Evolutionary conservation across 2,888 invertebrate genomes (phyloP).

Genomic region (Lepidonotus clava): DNA sequence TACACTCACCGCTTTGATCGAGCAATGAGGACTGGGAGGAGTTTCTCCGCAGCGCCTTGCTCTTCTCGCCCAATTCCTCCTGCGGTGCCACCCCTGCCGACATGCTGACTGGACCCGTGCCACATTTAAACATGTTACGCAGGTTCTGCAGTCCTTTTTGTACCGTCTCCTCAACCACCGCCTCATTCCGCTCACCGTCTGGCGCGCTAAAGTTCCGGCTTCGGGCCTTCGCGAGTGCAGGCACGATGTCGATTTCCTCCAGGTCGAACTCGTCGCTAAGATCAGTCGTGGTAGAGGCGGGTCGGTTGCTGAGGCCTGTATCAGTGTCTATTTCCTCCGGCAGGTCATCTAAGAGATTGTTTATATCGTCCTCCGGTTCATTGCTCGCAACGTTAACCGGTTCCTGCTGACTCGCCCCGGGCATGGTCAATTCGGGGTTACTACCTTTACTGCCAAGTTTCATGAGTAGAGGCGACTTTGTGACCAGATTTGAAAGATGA

Average conservation of each 20-base stretch:
- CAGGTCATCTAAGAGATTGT: not conserved
- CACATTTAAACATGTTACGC: not conserved
- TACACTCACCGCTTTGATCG: too few species aligned
- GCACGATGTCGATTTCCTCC: not conserved
- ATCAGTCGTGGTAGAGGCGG: not conserved
- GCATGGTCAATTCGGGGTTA: too few species aligned
- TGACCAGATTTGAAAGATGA: too few species aligned
- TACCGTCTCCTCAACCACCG: not conserved
- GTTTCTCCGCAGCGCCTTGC: not conserved
- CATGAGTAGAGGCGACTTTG: too few species aligned
- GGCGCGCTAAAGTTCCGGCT: not conserved
- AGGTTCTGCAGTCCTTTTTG: conserved; percentile 9
- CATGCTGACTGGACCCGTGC: not conserved
- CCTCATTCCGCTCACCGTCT: too few species aligned
- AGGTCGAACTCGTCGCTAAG: not conserved
- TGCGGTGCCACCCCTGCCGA: not conserved
- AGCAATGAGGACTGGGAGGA: not conserved
- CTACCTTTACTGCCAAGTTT: too few species aligned
- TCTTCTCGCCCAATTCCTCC: not conserved
- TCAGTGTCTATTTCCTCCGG: not conserved
- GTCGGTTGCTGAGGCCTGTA: not conserved
- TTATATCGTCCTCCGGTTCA: too few species aligned
- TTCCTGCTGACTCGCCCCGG: too few species aligned
- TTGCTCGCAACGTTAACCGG: too few species aligned
- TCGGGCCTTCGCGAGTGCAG: not conserved